Evolutionary conservation across 2,888 invertebrate species (phyloP).

Genomic region (Polyommatus icarus): DNA sequence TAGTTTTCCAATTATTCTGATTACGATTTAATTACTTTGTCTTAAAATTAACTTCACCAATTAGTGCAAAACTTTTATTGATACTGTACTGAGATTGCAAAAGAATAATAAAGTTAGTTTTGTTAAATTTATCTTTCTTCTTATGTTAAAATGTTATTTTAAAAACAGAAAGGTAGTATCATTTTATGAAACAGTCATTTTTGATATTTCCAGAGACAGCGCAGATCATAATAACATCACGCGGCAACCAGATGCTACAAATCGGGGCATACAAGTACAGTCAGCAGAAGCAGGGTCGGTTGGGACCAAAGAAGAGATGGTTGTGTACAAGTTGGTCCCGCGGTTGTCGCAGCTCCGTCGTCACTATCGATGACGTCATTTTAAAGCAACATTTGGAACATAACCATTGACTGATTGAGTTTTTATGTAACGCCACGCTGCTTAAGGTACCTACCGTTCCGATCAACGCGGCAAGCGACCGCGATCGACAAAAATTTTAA

Average conservation of each 20-base stretch:
- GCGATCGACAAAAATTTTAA: no score
- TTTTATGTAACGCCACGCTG: no score
- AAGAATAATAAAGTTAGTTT: background rate
- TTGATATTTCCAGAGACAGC: background rate
- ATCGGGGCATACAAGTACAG: constrained; percentile 37
- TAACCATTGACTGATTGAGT: background rate
- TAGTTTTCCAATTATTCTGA: background rate
- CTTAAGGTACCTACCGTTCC: no score
- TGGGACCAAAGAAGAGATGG: constrained; percentile 39
- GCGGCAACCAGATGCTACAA: constrained; percentile 39
- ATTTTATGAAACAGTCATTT: background rate
- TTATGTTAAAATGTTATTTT: background rate
- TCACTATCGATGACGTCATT: constrained; percentile 46
- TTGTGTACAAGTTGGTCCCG: constrained; percentile 40
- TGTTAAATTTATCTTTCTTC: background rate
- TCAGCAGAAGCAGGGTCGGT: constrained; percentile 30
- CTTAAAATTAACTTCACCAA: background rate
- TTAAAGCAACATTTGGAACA: constrained; percentile 37
- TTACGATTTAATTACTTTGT: background rate
- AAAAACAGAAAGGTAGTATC: background rate
- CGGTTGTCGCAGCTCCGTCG: constrained; percentile 47
- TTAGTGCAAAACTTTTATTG: background rate
- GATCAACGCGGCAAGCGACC: no score
- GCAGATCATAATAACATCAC: constrained; percentile 32
- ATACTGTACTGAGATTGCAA: background rate